Evolutionary conservation across 1,140 invertebrate species (phyloP).

Genomic region (Hydropsyche tenuis): DNA sequence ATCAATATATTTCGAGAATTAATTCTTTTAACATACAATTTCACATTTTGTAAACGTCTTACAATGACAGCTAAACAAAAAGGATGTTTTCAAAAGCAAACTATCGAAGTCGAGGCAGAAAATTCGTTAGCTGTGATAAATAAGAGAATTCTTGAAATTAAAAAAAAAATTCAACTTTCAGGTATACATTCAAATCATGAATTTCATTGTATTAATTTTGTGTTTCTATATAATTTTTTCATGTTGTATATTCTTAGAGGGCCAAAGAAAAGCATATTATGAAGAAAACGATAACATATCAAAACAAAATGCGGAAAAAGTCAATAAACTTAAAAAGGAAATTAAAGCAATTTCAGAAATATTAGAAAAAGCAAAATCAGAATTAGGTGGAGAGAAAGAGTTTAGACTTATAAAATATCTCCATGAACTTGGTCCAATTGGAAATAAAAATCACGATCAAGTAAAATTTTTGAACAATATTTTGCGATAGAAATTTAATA

Average conservation of each 20-base stretch:
- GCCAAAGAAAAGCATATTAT: conserved; percentile 80
- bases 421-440: conserved; percentile 57
- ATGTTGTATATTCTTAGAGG: conserved; percentile 65
- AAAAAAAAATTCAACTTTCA: conserved; percentile 81
- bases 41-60: neutral
- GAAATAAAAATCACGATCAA: conserved; percentile 57
- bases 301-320: conserved; percentile 72
- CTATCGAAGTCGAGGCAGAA: conserved; percentile 61
- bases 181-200: conserved; percentile 62
- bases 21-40: too few relatives aligned
- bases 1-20: neutral
- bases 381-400: conserved; percentile 59
- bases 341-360: conserved; percentile 68
- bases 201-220: neutral
- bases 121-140: conserved; percentile 71
- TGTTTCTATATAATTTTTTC: conserved; percentile 2
- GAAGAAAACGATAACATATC: conserved; percentile 79
- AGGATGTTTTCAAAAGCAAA: conserved; percentile 60
- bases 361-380: conserved; percentile 66
- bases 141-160: conserved; percentile 79
- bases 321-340: conserved; percentile 74
- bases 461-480: conserved; percentile 50
- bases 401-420: conserved; percentile 59
- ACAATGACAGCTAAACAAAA: conserved; percentile 15
- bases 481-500: conserved; percentile 53